Conservation (phyloP, 2,113 vertebrate genomes). For the Thinocorus orbignyianus region DNA sequence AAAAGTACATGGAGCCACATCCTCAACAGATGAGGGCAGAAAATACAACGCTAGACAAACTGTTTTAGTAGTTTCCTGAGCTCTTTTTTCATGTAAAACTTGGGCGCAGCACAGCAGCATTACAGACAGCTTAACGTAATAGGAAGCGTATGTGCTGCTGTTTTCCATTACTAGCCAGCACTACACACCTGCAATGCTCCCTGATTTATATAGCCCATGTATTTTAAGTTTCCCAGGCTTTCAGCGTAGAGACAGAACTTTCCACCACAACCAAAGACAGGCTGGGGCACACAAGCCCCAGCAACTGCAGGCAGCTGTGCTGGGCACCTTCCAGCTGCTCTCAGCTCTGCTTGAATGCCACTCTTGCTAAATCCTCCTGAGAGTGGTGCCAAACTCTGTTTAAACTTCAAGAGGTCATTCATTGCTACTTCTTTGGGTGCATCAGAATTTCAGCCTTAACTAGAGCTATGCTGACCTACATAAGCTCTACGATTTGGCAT, state of each 20-base stretch:
- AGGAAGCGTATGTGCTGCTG: fast-evolving
- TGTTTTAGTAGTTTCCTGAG: neutral
- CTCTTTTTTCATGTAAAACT: neutral
- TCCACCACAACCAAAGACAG: neutral
- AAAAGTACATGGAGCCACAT: fast-evolving
- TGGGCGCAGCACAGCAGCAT: neutral
- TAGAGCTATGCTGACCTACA: neutral
- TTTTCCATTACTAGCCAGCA: neutral
- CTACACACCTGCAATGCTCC: neutral
- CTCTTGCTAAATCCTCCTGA: neutral
- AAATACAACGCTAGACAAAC: neutral
- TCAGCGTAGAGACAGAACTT: neutral
- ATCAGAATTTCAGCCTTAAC: neutral
- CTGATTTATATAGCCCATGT: fast-evolving
- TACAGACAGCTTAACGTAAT: neutral
- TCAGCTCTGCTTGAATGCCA: neutral
- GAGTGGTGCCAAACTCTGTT: neutral
- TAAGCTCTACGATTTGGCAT: neutral
- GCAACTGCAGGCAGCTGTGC: neutral
- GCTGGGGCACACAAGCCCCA: neutral
- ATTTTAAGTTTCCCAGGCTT: neutral
- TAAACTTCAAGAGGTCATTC: neutral
- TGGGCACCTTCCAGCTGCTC: conserved; percentile 13
- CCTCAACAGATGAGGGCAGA: neutral
- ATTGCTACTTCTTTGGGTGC: neutral